Evolutionary conservation across 2,113 vertebrate genomes (phyloP).

Genomic region (Microcebus murinus): DNA sequence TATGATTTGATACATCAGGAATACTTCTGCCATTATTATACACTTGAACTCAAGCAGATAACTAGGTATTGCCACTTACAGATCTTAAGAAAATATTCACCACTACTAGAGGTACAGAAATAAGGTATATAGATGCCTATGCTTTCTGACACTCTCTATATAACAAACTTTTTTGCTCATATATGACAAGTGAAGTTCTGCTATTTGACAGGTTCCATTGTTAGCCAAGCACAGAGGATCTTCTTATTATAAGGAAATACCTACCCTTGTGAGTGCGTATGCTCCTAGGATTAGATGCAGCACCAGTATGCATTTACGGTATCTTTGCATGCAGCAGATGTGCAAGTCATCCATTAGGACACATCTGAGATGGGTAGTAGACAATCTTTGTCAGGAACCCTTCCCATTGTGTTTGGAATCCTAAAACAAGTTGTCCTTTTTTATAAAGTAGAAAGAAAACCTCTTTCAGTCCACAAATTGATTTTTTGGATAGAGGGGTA

Average conservation of each 20-base stretch:
- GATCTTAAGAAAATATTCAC: background rate
- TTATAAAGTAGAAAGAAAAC: background rate
- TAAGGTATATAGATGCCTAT: background rate
- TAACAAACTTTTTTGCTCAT: background rate
- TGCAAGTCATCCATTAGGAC: background rate
- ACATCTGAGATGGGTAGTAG: background rate
- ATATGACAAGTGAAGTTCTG: background rate
- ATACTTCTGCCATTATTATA: background rate
- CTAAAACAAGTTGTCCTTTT: background rate
- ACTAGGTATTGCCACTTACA: background rate
- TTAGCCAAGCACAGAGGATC: background rate
- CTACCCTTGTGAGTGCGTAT: background rate
- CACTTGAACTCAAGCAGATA: background rate
- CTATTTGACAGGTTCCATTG: background rate
- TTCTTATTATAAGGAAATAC: background rate
- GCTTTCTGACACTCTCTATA: background rate
- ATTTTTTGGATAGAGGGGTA: background rate
- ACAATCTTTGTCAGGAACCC: background rate
- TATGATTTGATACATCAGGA: slow-evolving; percentile 29
- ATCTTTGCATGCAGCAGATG: background rate
- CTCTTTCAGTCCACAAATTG: background rate
- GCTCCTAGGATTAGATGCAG: background rate
- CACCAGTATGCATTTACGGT: background rate
- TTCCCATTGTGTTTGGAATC: background rate
- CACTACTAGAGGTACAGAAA: background rate